Evolutionary conservation across 2,113 vertebrate species (phyloP).

Genomic region (Crocuta crocuta): DNA sequence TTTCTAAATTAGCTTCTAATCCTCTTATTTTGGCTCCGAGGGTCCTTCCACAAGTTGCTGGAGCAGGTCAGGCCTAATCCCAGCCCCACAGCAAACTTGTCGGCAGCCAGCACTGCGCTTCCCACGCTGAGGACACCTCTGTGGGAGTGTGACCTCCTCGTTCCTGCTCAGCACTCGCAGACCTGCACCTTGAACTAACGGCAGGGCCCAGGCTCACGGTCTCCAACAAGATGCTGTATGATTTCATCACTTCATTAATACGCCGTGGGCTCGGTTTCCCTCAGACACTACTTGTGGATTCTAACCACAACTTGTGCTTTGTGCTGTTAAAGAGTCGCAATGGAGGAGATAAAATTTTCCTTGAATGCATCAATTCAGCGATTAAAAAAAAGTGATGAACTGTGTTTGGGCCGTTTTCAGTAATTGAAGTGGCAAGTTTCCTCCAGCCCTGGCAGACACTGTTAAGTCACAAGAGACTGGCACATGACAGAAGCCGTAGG

Average conservation of each 20-base stretch:
- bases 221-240: neutral
- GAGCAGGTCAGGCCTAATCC: neutral
- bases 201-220: neutral
- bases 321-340: neutral
- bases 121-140: too few species aligned
- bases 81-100: accelerated
- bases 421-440: neutral
- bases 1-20: neutral
- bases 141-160: neutral
- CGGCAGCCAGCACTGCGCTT: accelerated
- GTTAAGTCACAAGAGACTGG: conserved; percentile 7
- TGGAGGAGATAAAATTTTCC: conserved; percentile 1
- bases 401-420: conserved; percentile 7
- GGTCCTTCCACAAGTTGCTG: neutral
- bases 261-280: neutral
- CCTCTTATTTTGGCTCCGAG: neutral
- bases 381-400: neutral
- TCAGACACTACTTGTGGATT: neutral
- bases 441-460: neutral
- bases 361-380: neutral
- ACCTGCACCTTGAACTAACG: accelerated
- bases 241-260: neutral
- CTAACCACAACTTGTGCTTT: neutral
- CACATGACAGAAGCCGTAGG: neutral
- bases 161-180: neutral